Evolutionary conservation across 2,888 invertebrate species (phyloP).

Genomic region (Diadegma fenestrale): DNA sequence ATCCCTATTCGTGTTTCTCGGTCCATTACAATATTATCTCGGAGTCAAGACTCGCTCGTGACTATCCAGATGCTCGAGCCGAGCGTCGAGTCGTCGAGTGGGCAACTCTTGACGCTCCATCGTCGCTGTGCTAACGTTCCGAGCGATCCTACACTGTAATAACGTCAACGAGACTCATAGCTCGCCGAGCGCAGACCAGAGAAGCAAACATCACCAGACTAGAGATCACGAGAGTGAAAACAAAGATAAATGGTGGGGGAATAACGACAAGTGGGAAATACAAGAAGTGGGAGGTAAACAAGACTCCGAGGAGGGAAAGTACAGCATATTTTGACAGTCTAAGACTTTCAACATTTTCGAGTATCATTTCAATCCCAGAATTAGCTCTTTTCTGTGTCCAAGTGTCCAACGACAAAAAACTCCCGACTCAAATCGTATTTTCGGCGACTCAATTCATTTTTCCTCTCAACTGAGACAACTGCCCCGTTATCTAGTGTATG

Average conservation of each 20-base stretch:
- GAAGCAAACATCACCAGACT: not conserved
- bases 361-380: not conserved
- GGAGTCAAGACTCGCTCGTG: constrained; percentile 26
- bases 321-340: constrained; percentile 5
- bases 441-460: not conserved
- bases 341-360: constrained; percentile 16
- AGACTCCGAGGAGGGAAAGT: constrained; percentile 34
- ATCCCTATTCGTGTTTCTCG: not conserved
- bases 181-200: not conserved
- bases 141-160: constrained; percentile 7
- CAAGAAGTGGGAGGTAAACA: constrained; percentile 29
- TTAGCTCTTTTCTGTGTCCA: not conserved
- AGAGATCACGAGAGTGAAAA: constrained; percentile 5
- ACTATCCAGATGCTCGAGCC: constrained; percentile 54
- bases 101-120: constrained; percentile 29
- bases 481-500: constrained; percentile 19
- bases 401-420: not conserved
- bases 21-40: constrained; percentile 14
- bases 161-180: constrained; percentile 1
- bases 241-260: constrained; percentile 3
- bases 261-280: constrained; percentile 26
- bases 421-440: not conserved
- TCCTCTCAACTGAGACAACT: not conserved
- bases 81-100: constrained; percentile 43
- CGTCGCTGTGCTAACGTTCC: constrained; percentile 25